These are phyloP conservation scores for Melanotaenia parkinsoni DNA, from an alignment of 2,797 vertebrate species.

Conservation along the genomic window DNA sequence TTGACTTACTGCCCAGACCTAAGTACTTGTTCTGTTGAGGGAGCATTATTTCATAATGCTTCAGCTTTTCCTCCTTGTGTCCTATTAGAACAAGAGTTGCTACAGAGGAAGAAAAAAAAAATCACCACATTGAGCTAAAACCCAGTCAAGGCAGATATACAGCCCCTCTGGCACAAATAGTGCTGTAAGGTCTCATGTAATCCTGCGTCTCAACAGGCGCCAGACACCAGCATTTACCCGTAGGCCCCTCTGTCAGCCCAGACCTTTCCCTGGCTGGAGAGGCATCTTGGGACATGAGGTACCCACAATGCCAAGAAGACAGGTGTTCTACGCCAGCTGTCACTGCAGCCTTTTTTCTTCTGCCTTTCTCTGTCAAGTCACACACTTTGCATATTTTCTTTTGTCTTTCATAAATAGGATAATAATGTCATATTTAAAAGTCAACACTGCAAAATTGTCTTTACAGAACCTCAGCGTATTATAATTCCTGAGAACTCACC, in stretches of 20 bases:
- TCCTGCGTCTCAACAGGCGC: conserved; percentile 74
- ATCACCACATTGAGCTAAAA: conserved; percentile 58
- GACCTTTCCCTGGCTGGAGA: conserved; percentile 75
- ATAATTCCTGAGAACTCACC: background rate
- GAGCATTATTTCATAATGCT: conserved; percentile 16
- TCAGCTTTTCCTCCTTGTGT: conserved; percentile 32
- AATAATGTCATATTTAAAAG: conserved; percentile 32
- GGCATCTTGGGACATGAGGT: conserved; percentile 76
- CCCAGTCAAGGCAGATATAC: conserved; percentile 61
- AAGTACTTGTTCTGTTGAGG: conserved; percentile 13
- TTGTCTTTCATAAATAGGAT: conserved; percentile 41
- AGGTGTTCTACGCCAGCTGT: conserved; percentile 83
- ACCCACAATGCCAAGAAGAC: conserved; percentile 76
- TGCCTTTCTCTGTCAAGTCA: conserved; percentile 50
- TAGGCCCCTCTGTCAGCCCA: conserved; percentile 76
- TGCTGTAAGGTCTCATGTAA: conserved; percentile 78
- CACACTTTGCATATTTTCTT: conserved; percentile 41
- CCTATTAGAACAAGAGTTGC: conserved; percentile 35
- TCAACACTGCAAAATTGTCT: conserved; percentile 25
- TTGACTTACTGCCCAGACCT: background rate
- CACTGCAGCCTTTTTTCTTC: conserved; percentile 55
- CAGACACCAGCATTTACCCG: conserved; percentile 77
- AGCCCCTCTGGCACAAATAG: conserved; percentile 65
- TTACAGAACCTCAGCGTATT: background rate
- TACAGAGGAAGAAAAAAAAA: conserved; percentile 13